Base-by-base conservation (phyloP, 2,797 vertebrate genomes). In the Bovichtus variegatus region DNA sequence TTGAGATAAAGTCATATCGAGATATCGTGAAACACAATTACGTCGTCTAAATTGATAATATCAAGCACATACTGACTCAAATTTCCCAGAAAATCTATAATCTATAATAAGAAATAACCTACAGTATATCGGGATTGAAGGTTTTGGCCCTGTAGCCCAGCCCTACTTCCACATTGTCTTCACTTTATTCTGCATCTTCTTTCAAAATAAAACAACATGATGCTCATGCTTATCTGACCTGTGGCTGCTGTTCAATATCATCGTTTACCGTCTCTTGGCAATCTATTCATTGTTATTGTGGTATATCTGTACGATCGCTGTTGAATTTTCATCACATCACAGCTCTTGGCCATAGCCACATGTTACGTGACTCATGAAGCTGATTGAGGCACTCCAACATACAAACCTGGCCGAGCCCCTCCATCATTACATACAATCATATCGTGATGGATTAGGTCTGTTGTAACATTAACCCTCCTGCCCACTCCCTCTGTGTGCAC, bases 401-500 rank as follows among this genome's bases (percentile, higher is more conserved):
- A 13, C 27, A n/a, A 61, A 1, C 16, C 1, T 2, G 6, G 18
- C 41, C 25, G 3, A 60, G 47, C 21, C 59, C 47, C 27, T 5
- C 16, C 1, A 9, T 61, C 21, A 21, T 2, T 46, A 68, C 46
- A 34, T 59, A 71, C 46, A 76, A 57, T 57, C 9, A 1, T 53
- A 62, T 78, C 53, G 5, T 23, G 11, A 71, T 18, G 21, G 58
- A 44, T 57, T 60, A n/a, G 50, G 41, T 15, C 23, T 34, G 55
- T 25, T 63, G 55, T 44, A 46, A 71, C 80, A 69, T 36, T 43
- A 72, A 73, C 68, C 31, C 69, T 40, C 57, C 2, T 2, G 62
- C 46, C 58, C 13, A 67, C 70, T 41, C 53, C 57, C 23, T 75
- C 31, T 46, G 55, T 64, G 40, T 29, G 62, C 67, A 75, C 55